phyloP scores from a whole-genome alignment of 2,888 invertebrate genomes.

The Hartigia nigra region DNA sequence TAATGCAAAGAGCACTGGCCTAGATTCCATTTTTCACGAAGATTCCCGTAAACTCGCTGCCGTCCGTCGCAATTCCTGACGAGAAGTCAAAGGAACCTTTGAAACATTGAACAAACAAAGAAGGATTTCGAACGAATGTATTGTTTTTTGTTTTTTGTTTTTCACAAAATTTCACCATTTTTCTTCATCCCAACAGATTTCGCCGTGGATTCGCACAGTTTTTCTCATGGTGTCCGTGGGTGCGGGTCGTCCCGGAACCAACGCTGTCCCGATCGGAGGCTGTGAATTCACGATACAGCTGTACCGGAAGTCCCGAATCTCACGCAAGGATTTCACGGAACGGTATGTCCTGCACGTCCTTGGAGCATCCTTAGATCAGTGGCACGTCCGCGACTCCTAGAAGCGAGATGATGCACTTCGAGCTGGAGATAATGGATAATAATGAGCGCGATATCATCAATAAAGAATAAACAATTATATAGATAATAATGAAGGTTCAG shows the following conservation, averaged over 20 bases:
- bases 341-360: constrained; percentile 69
- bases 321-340: constrained; percentile 77
- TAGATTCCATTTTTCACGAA: background rate
- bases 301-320: constrained; percentile 79
- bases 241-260: constrained; percentile 74
- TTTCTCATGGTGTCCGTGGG: constrained; percentile 88
- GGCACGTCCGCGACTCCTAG: constrained; percentile 43
- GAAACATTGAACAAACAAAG: background rate
- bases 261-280: constrained; percentile 79
- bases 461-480: background rate
- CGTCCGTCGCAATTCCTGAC: background rate
- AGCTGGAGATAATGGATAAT: constrained; percentile 29
- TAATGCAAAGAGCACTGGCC: background rate
- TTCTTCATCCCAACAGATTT: constrained; percentile 72
- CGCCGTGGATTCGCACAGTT: constrained; percentile 92
- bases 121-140: too few species aligned
- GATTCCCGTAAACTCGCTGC: too few species aligned
- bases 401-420: constrained; percentile 46
- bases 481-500: background rate
- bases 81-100: background rate
- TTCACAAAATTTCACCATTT: too few species aligned
- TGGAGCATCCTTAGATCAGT: constrained; percentile 47
- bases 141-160: too few species aligned
- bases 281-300: constrained; percentile 81
- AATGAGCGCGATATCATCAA: background rate